phyloP scores from a whole-genome alignment of 2,888 invertebrate genomes.

The Nephrotoma flavescens region DNA sequence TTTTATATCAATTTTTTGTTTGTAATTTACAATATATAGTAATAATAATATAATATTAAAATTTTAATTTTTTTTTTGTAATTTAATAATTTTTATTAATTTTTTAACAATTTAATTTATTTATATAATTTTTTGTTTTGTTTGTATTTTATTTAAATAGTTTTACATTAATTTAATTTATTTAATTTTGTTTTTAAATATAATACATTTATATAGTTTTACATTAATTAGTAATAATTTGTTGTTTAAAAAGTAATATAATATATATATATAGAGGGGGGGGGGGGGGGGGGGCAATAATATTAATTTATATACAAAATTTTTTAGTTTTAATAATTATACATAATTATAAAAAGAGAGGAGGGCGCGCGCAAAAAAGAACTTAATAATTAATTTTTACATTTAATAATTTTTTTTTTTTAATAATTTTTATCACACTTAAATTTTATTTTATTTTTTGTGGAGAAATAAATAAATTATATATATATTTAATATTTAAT shows the following conservation, averaged over 20 bases:
- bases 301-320: not conserved
- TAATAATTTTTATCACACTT: slow-evolving; percentile 1
- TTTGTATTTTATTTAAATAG: not conserved
- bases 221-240: not conserved
- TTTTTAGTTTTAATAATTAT: not conserved
- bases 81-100: not conserved
- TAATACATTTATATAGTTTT: not conserved
- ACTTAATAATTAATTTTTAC: not conserved
- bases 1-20: not conserved
- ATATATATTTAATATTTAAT: not conserved
- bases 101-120: not conserved
- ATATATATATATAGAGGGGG: not conserved
- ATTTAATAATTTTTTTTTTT: not conserved
- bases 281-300: not conserved
- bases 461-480: not conserved
- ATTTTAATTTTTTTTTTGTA: not conserved
- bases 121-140: not conserved
- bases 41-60: not conserved
- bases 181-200: not conserved
- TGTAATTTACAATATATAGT: not conserved
- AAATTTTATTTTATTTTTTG: not conserved
- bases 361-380: not conserved
- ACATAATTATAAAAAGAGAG: not conserved
- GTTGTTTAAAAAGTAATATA: not conserved
- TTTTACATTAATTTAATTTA: not conserved